Conservation (phyloP, 1,140 invertebrate genomes). For the Nasonia vitripennis region DNA sequence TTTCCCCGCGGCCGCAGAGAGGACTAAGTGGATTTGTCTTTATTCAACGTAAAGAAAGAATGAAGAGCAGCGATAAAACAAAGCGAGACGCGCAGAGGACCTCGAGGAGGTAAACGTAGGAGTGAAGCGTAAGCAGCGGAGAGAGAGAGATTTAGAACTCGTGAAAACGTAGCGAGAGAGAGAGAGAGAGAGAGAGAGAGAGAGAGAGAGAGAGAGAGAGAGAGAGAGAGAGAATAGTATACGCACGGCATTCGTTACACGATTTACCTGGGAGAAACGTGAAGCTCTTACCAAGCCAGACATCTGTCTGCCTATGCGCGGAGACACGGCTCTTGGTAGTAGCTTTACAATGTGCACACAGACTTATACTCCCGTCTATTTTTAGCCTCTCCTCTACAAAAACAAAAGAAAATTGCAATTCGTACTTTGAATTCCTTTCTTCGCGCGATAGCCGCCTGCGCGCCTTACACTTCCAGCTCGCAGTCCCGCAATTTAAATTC, state of each 20-base stretch:
- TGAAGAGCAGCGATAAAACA: too few species aligned
- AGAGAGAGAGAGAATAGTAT: neutral
- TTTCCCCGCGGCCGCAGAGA: too few species aligned
- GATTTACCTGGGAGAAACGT: slow-evolving; percentile 66
- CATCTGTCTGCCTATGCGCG: neutral
- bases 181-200: neutral
- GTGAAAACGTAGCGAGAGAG: neutral
- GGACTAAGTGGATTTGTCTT: neutral
- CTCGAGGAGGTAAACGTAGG: too few species aligned
- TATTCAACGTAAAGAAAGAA: neutral
- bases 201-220: neutral
- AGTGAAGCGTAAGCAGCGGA: neutral
- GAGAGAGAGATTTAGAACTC: neutral
- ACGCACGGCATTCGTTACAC: slow-evolving; percentile 63
- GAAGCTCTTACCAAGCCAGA: slow-evolving; percentile 58
- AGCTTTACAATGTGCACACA: neutral
- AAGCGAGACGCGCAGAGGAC: too few species aligned
- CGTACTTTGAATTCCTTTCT: neutral
- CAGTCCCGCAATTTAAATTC: slow-evolving; percentile 35
- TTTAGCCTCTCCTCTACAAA: neutral
- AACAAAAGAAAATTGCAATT: slow-evolving; percentile 33
- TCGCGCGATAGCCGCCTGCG: neutral
- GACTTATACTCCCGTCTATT: neutral
- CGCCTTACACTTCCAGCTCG: neutral
- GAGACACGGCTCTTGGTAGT: neutral